phyloP scores from a whole-genome alignment of 2,797 vertebrate species.

The Myotis pilosus region DNA sequence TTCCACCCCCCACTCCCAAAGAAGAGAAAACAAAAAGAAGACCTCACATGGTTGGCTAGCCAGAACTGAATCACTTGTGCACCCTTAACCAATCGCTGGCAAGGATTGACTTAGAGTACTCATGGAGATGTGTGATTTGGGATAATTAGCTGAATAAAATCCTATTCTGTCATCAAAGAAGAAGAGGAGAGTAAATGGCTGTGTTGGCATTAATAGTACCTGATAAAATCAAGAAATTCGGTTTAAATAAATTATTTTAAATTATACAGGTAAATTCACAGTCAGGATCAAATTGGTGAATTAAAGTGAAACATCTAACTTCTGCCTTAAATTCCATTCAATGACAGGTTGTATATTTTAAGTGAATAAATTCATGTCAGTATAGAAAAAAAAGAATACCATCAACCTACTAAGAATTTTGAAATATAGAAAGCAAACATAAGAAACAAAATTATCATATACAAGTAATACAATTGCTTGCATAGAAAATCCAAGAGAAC shows the following conservation, averaged over 20 bases:
- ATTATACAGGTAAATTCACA: background rate
- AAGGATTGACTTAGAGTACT: background rate
- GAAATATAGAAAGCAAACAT: background rate
- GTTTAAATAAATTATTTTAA: conserved; percentile 13
- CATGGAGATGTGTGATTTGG: background rate
- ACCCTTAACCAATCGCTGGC: background rate
- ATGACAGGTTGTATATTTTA: background rate
- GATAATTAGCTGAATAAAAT: background rate
- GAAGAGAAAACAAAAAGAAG: background rate
- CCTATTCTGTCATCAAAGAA: background rate
- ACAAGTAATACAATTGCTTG: background rate
- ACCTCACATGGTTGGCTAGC: background rate
- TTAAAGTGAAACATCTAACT: background rate
- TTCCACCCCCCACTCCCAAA: background rate
- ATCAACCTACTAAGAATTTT: background rate
- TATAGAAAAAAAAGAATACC: background rate
- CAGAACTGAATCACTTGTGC: background rate
- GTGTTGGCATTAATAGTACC: background rate
- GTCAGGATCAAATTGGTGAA: background rate
- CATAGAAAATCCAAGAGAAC: background rate
- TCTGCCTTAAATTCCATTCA: background rate
- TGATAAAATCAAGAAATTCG: conserved; percentile 7
- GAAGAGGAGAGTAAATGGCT: background rate
- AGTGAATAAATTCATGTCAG: background rate
- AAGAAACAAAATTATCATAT: conserved; percentile 15